Conservation (phyloP, 2,113 vertebrate genomes). For the Syngnathus floridae region DNA sequence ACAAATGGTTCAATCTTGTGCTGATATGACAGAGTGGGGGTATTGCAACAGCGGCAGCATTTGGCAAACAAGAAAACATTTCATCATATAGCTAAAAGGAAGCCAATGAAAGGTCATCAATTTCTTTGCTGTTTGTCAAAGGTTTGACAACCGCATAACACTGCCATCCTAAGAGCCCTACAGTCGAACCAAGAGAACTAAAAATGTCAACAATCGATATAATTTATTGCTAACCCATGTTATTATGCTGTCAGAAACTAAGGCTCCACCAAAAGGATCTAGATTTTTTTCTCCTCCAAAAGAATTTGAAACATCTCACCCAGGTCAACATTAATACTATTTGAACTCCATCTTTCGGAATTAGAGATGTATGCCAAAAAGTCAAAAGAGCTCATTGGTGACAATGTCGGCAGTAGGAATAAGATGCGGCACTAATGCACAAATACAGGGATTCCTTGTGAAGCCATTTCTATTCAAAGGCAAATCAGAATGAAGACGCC, state of each 20-base stretch:
- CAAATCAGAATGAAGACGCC: background rate
- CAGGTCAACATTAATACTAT: background rate
- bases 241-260: slow-evolving; percentile 18
- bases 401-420: background rate
- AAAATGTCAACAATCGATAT: slow-evolving; percentile 26
- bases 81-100: background rate
- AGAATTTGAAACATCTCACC: slow-evolving; percentile 10
- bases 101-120: background rate
- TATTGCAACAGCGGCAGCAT: background rate
- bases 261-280: background rate
- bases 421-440: background rate
- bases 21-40: background rate
- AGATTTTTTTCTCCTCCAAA: slow-evolving; percentile 1
- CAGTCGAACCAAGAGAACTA: background rate
- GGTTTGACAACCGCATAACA: slow-evolving; percentile 16
- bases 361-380: background rate
- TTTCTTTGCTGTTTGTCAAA: slow-evolving; percentile 3
- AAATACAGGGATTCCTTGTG: background rate
- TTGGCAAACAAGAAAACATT: background rate
- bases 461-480: background rate
- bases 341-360: background rate
- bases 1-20: background rate
- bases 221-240: slow-evolving; percentile 26
- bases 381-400: background rate
- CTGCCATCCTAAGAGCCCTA: background rate